These are phyloP conservation scores for Andricus grossulariae DNA, from an alignment of 1,140 invertebrate species.

Conservation along the genomic window DNA sequence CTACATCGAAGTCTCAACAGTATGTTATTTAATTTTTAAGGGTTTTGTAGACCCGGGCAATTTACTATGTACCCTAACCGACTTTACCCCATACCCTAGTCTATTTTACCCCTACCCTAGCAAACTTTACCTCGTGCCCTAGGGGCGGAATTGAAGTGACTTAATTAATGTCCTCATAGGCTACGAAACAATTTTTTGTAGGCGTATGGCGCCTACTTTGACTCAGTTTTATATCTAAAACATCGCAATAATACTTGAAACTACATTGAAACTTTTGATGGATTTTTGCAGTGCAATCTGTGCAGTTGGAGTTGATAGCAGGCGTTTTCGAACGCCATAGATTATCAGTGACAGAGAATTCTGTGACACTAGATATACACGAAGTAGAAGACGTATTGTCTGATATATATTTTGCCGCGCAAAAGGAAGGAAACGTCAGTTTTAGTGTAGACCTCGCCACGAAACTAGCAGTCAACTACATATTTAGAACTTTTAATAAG, in stretches of 20 bases:
- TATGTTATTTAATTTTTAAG: constrained; percentile 63
- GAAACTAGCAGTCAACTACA: constrained; percentile 74
- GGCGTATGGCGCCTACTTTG: no score
- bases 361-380: constrained; percentile 71
- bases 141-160: no score
- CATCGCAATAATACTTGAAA: neutral
- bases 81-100: no score
- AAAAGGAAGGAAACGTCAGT: constrained; percentile 72
- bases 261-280: constrained; percentile 10
- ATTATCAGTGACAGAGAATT: constrained; percentile 75
- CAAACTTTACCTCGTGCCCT: no score
- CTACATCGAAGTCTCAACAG: constrained; percentile 79
- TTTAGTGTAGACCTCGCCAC: constrained; percentile 72
- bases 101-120: no score
- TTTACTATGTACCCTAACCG: no score
- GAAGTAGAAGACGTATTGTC: constrained; percentile 77
- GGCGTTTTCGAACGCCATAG: constrained; percentile 78
- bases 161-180: no score
- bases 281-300: constrained; percentile 75
- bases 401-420: constrained; percentile 77
- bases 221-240: no score
- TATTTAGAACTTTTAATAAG: constrained; percentile 76
- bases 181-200: no score
- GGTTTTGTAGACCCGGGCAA: neutral
- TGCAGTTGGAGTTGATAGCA: constrained; percentile 75